Percentiles rank a stretch among this genome's conserved stretches.
phyloP scores from a whole-genome alignment of 2,888 invertebrate genomes.

The Folsomia manolachei region DNA sequence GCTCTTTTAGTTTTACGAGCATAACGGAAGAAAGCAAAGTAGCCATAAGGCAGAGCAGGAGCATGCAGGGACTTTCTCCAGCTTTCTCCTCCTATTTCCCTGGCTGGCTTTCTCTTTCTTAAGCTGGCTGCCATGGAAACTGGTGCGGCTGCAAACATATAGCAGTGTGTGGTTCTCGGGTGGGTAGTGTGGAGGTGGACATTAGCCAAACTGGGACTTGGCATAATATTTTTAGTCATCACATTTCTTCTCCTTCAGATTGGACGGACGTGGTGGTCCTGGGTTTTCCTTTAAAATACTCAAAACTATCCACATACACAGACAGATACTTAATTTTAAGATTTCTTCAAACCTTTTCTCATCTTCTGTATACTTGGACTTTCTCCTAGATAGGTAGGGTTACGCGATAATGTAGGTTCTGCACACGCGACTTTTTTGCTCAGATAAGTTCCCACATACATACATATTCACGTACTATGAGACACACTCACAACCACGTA shows the following conservation, averaged over 20 bases:
- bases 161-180: too few species aligned
- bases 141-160: not conserved
- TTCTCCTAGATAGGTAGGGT: too few species aligned
- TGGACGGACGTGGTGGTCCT: too few species aligned
- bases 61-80: not conserved
- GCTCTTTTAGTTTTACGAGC: not conserved
- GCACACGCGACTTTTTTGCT: too few species aligned
- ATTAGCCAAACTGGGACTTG: too few species aligned
- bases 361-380: too few species aligned
- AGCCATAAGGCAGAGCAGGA: not conserved
- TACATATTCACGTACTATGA: not conserved
- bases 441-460: not conserved
- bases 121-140: not conserved
- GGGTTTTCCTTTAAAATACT: not conserved
- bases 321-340: not conserved
- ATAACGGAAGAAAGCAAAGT: not conserved
- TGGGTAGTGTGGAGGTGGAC: too few species aligned
- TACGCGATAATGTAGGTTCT: too few species aligned
- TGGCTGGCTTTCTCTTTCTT: too few species aligned
- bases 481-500: not conserved
- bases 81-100: not conserved
- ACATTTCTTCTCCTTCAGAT: not conserved
- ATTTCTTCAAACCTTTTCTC: too few species aligned
- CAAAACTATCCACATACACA: not conserved
- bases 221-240: too few species aligned